phyloP scores from a whole-genome alignment of 2,797 vertebrate species.

The Aeoliscus strigatus region DNA sequence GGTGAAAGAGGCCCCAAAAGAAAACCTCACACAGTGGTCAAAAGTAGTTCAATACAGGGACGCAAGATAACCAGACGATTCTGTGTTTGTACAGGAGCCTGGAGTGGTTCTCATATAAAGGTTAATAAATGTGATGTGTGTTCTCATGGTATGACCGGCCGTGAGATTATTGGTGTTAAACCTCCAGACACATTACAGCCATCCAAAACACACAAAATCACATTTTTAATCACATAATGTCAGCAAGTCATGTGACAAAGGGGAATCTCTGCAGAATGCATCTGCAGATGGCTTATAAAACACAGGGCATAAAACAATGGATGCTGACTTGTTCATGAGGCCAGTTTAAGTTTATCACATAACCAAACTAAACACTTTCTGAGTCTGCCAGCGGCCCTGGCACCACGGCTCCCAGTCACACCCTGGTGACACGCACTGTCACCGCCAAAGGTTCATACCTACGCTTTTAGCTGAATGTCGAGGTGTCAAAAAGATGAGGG shows the following conservation, averaged over 20 bases:
- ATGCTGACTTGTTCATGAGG: no score
- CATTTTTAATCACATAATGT: no score
- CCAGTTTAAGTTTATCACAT: no score
- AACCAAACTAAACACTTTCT: no score
- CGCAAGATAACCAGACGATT: slow-evolving; percentile 38
- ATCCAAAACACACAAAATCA: no score
- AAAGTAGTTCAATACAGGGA: slow-evolving; percentile 40
- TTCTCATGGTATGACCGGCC: background rate
- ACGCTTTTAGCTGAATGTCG: slow-evolving; percentile 8
- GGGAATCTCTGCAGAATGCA: no score
- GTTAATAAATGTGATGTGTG: slow-evolving; percentile 8
- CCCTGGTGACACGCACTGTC: slow-evolving; percentile 25
- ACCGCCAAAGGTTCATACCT: slow-evolving; percentile 15
- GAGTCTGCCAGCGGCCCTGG: slow-evolving; percentile 31
- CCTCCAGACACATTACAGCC: no score
- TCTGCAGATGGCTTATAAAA: no score
- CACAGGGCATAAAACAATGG: no score
- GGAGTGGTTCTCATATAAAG: slow-evolving; percentile 14
- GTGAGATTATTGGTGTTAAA: background rate
- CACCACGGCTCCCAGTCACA: slow-evolving; percentile 41
- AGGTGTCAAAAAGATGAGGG: slow-evolving; percentile 15
- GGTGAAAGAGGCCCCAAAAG: slow-evolving; percentile 35
- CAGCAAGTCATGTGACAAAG: no score
- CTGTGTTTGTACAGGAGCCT: slow-evolving; percentile 26
- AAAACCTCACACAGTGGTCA: slow-evolving; percentile 47